Evolutionary conservation across 2,888 invertebrate genomes (phyloP).

Genomic region (Ormyrus thymus): DNA sequence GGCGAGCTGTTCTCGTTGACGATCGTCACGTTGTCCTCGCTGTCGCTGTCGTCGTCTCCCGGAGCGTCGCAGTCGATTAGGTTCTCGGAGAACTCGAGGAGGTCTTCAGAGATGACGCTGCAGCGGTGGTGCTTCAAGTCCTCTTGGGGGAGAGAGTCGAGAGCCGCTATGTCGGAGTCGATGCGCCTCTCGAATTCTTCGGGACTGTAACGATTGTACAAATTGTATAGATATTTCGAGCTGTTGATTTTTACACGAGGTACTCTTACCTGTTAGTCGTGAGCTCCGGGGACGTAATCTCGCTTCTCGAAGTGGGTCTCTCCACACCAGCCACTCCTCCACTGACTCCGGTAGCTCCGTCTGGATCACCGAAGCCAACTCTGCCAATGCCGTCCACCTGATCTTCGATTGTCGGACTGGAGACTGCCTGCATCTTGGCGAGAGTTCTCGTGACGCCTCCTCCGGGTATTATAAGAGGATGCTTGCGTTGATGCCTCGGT

Average conservation of each 20-base stretch:
- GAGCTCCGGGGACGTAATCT: slow-evolving; percentile 60
- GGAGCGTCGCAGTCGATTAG: slow-evolving; percentile 60
- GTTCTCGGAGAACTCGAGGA: slow-evolving; percentile 70
- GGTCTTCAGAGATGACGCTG: slow-evolving; percentile 70
- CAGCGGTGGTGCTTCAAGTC: slow-evolving; percentile 65
- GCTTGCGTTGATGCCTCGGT: slow-evolving; percentile 86
- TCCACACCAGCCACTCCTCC: slow-evolving; percentile 1
- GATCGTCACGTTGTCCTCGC: slow-evolving; percentile 49
- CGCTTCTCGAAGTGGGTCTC: slow-evolving; percentile 57
- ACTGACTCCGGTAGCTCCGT: neutral
- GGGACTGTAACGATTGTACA: slow-evolving; percentile 62
- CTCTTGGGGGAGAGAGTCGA: slow-evolving; percentile 76
- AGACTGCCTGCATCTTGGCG: slow-evolving; percentile 78
- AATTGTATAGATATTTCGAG: neutral
- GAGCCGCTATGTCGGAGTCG: slow-evolving; percentile 79
- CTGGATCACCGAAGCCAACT: neutral
- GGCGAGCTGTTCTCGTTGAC: slow-evolving; percentile 13
- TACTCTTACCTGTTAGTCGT: slow-evolving; percentile 64
- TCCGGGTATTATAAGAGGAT: slow-evolving; percentile 86
- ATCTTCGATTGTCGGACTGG: slow-evolving; percentile 73
- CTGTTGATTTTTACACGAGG: neutral
- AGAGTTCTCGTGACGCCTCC: slow-evolving; percentile 80
- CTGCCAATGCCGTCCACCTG: slow-evolving; percentile 67
- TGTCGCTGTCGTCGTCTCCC: slow-evolving; percentile 55
- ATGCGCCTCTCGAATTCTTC: slow-evolving; percentile 80